These are phyloP conservation scores for Prochilodus magdalenae DNA, from an alignment of 2,113 vertebrate genomes.

Conservation along the genomic window DNA sequence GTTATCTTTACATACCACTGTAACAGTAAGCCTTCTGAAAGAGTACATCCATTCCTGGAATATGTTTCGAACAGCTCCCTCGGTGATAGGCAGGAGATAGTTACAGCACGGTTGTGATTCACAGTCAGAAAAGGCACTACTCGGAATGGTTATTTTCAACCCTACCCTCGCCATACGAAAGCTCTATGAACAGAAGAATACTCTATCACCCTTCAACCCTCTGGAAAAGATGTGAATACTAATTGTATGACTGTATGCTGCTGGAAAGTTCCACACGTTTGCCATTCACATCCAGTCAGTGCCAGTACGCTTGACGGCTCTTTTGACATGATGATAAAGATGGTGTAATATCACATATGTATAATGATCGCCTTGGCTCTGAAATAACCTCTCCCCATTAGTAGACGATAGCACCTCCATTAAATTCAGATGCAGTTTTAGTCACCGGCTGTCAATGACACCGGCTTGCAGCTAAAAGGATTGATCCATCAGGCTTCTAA, in stretches of 20 bases:
- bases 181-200: background rate
- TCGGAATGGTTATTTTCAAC: background rate
- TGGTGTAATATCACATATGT: background rate
- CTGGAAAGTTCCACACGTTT: background rate
- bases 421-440: conserved; percentile 29
- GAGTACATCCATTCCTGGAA: background rate
- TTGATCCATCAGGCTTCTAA: conserved; percentile 17
- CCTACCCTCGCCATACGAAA: background rate
- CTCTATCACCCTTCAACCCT: background rate
- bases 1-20: background rate
- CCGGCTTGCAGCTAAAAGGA: conserved; percentile 32
- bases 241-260: background rate
- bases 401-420: conserved; percentile 13
- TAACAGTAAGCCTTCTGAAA: background rate
- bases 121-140: background rate
- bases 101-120: background rate
- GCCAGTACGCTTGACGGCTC: background rate
- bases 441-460: conserved; percentile 20
- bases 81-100: background rate
- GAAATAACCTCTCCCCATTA: conserved; percentile 23
- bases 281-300: background rate
- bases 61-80: background rate
- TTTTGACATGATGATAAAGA: background rate
- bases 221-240: background rate
- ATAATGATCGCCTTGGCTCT: conserved; percentile 30